phyloP scores from a whole-genome alignment of 2,113 vertebrate species.

The Proterorhinus semilunaris region DNA sequence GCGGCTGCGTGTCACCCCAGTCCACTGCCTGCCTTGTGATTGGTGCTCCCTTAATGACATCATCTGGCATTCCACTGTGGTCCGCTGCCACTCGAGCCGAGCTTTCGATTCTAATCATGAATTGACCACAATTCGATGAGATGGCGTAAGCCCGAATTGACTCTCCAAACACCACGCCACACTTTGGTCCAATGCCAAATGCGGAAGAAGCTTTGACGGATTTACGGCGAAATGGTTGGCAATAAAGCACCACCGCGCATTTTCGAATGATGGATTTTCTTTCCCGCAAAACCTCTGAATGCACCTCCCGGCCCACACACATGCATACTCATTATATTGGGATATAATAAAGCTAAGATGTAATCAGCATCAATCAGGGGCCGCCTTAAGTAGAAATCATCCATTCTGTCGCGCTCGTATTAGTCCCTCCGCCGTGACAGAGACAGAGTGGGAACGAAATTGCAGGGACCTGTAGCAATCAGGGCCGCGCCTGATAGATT shows the following conservation, averaged over 20 bases:
- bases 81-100: background rate
- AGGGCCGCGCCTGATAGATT: slow-evolving; percentile 59
- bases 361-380: slow-evolving; percentile 67
- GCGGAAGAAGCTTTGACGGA: slow-evolving; percentile 1
- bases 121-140: background rate
- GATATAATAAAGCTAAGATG: slow-evolving; percentile 61
- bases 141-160: background rate
- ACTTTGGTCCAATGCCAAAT: background rate
- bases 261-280: slow-evolving; percentile 5
- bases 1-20: background rate
- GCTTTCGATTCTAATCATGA: slow-evolving; percentile 1
- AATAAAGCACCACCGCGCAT: background rate
- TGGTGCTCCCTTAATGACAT: slow-evolving; percentile 10
- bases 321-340: slow-evolving; percentile 32
- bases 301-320: slow-evolving; percentile 1
- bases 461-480: slow-evolving; percentile 58
- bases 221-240: slow-evolving; percentile 1
- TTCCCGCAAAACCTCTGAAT: slow-evolving; percentile 13
- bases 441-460: slow-evolving; percentile 62
- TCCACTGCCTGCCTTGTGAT: background rate
- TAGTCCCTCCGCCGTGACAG: slow-evolving; percentile 55
- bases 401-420: slow-evolving; percentile 57
- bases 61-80: background rate
- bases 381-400: slow-evolving; percentile 65
- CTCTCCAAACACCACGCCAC: background rate